Conservation (phyloP, 1,140 invertebrate species). For the Diuraphis noxia region DNA sequence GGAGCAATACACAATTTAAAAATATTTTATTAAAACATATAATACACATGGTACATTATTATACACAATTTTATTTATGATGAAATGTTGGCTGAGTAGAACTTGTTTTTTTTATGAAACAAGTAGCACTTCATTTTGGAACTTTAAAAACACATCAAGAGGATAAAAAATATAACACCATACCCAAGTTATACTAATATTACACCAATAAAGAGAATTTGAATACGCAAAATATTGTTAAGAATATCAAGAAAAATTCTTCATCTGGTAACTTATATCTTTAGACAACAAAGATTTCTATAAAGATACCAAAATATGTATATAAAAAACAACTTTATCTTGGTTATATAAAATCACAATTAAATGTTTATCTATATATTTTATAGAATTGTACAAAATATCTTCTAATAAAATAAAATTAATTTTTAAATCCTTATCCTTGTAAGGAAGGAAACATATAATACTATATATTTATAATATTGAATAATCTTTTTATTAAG, state of each 20-base stretch:
- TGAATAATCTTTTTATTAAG: neutral
- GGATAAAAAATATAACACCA: neutral
- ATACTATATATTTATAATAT: neutral
- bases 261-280: neutral
- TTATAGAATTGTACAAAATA: too few species aligned
- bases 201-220: neutral
- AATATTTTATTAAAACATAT: neutral
- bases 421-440: neutral
- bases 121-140: neutral
- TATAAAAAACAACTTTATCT: too few species aligned
- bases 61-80: neutral
- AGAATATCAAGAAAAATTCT: neutral
- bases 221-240: neutral
- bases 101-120: neutral
- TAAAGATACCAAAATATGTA: too few species aligned
- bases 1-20: constrained; percentile 57
- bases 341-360: too few species aligned
- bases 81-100: neutral
- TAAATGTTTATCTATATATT: too few species aligned
- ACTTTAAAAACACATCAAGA: neutral
- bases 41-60: neutral
- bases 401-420: neutral
- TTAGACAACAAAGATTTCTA: neutral
- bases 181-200: neutral
- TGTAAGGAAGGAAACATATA: neutral